A percentile compares a stretch with the other conserved stretches of the same genome.
Evolutionary conservation across 1,140 invertebrate genomes (phyloP).

Genomic region (Galleria mellonella): DNA sequence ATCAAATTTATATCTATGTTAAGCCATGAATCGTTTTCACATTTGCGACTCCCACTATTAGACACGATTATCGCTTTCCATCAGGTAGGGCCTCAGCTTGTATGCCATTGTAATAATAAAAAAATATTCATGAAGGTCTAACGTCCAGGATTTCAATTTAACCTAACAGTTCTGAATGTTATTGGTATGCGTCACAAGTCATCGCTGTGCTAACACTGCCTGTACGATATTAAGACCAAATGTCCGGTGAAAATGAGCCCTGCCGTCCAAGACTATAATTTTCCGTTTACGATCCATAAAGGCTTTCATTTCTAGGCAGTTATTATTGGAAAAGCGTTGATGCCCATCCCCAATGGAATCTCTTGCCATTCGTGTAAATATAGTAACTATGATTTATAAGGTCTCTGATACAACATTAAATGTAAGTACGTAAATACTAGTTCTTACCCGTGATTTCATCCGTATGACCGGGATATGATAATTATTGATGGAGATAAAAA

Average conservation of each 20-base stretch:
- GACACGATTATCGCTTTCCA: too few species aligned
- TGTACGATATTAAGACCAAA: constrained; percentile 15
- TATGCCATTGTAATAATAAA: too few species aligned
- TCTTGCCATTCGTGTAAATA: constrained; percentile 11
- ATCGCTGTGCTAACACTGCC: neutral
- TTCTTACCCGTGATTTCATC: neutral
- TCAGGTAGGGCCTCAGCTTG: too few species aligned
- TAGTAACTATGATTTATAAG: constrained; percentile 6
- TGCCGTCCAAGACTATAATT: constrained; percentile 23
- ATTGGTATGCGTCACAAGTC: constrained; percentile 2
- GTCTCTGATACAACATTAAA: neutral
- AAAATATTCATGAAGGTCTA: too few species aligned
- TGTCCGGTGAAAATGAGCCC: constrained; percentile 21
- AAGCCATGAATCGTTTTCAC: too few species aligned
- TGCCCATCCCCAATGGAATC: constrained; percentile 17
- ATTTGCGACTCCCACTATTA: too few species aligned
- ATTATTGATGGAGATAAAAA: too few species aligned
- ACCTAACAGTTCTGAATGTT: neutral
- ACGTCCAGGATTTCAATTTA: neutral
- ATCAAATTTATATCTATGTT: too few species aligned
- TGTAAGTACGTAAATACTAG: neutral
- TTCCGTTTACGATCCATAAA: constrained; percentile 44
- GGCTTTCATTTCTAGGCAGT: constrained; percentile 32
- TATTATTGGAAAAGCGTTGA: constrained; percentile 32
- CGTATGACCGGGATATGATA: neutral